A percentile compares a stretch with the other conserved stretches of the same genome.
Evolutionary conservation across 2,797 vertebrate genomes (phyloP).

Genomic region (Lagorchestes hirsutus): DNA sequence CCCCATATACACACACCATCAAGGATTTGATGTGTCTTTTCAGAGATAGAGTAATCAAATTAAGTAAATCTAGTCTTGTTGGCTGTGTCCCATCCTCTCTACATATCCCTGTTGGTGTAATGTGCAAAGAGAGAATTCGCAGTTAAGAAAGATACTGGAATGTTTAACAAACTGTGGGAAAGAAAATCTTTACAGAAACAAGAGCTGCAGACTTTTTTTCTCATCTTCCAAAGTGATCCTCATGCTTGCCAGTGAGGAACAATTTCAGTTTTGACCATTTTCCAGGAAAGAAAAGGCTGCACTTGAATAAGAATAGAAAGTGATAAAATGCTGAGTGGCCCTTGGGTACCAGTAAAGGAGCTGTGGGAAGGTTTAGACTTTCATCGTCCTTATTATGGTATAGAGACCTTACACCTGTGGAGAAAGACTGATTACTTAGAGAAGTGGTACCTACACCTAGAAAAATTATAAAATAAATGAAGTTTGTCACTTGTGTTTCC

Average conservation of each 20-base stretch:
- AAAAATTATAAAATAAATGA: not conserved
- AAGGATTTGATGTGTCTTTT: slow-evolving; percentile 62
- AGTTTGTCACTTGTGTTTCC: not conserved
- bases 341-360: not conserved
- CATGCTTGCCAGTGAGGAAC: not conserved
- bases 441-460: not conserved
- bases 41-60: slow-evolving; percentile 70
- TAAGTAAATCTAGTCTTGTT: slow-evolving; percentile 54
- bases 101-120: slow-evolving; percentile 27
- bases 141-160: slow-evolving; percentile 73
- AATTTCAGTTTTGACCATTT: not conserved
- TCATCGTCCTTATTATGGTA: not conserved
- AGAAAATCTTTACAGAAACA: slow-evolving; percentile 68
- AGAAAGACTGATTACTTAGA: not conserved
- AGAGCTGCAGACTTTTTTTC: slow-evolving; percentile 55
- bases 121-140: slow-evolving; percentile 28
- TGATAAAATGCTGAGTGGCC: not conserved
- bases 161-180: slow-evolving; percentile 79
- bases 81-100: slow-evolving; percentile 60
- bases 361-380: slow-evolving; percentile 1
- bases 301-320: not conserved
- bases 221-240: slow-evolving; percentile 63
- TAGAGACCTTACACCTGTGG: not conserved
- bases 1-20: not conserved
- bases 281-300: slow-evolving; percentile 19